Percentiles rank a stretch among this genome's conserved stretches.
These are phyloP conservation scores for Paramormyrops kingsleyae DNA, from an alignment of 2,113 vertebrate genomes.

Conservation along the genomic window DNA sequence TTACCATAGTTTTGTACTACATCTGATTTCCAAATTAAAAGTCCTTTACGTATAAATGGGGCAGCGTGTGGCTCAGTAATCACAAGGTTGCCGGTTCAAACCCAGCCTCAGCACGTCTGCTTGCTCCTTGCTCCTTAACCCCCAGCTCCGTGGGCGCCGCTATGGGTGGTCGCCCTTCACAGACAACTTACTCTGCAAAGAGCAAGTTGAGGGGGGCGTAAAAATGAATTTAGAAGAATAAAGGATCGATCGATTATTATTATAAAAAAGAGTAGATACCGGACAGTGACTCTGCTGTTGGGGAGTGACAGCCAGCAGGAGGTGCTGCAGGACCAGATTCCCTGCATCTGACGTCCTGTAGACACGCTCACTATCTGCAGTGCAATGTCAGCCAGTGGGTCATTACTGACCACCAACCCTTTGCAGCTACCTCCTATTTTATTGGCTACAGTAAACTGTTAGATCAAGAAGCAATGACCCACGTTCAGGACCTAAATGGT, in stretches of 20 bases:
- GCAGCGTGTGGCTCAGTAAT: too few species aligned
- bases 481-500: not conserved
- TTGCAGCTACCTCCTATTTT: not conserved
- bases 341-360: not conserved
- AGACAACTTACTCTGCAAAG: too few species aligned
- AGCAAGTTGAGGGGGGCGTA: too few species aligned
- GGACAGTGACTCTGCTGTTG: conserved; percentile 30
- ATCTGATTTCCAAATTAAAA: conserved; percentile 67
- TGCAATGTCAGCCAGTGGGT: not conserved
- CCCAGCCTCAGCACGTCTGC: too few species aligned
- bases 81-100: too few species aligned
- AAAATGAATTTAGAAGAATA: too few species aligned
- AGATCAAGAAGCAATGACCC: not conserved
- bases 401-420: not conserved
- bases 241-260: too few species aligned
- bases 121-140: too few species aligned
- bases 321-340: not conserved
- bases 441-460: not conserved
- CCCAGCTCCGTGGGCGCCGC: too few species aligned
- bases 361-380: not conserved
- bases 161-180: too few species aligned
- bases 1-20: conserved; percentile 62
- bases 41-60: conserved; percentile 49
- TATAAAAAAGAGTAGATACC: conserved; percentile 28
- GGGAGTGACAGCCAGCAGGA: not conserved